Evolutionary conservation across 2,113 vertebrate species (phyloP).

Genomic region (Epinephelus lanceolatus): DNA sequence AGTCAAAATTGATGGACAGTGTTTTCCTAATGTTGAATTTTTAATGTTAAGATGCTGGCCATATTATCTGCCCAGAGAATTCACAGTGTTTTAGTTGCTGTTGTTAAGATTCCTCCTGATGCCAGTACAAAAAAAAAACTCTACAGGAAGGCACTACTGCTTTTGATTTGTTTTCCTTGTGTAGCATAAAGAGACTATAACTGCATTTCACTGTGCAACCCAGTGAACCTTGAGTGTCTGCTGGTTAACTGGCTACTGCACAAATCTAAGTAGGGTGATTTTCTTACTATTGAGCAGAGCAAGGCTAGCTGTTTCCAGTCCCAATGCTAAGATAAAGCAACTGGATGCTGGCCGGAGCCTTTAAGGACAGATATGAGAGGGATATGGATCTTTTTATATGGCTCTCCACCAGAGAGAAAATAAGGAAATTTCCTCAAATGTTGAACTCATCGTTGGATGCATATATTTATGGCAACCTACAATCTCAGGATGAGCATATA

Average conservation of each 20-base stretch:
- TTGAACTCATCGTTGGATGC: background rate
- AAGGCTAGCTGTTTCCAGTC: background rate
- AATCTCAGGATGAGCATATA: background rate
- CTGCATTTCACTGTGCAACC: no score
- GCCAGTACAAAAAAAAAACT: no score
- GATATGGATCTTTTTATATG: background rate
- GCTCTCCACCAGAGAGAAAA: background rate
- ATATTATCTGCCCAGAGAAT: no score
- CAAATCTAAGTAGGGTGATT: background rate
- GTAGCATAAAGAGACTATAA: no score
- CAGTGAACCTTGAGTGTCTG: background rate
- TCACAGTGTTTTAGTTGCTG: no score
- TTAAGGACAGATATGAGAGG: background rate
- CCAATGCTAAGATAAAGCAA: background rate
- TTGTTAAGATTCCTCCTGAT: no score
- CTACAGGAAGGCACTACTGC: no score
- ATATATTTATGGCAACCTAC: background rate
- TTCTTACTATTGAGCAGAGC: background rate
- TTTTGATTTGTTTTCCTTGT: no score
- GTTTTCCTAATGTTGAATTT: no score
- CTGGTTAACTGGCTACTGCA: conserved; percentile 41
- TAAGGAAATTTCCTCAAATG: background rate
- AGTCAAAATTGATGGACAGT: no score
- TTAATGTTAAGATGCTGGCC: no score
- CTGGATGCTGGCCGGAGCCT: background rate